A percentile compares a stretch with the other conserved stretches of the same genome.
phyloP scores from a whole-genome alignment of 2,113 vertebrate genomes.

The Parotia lawesii region DNA sequence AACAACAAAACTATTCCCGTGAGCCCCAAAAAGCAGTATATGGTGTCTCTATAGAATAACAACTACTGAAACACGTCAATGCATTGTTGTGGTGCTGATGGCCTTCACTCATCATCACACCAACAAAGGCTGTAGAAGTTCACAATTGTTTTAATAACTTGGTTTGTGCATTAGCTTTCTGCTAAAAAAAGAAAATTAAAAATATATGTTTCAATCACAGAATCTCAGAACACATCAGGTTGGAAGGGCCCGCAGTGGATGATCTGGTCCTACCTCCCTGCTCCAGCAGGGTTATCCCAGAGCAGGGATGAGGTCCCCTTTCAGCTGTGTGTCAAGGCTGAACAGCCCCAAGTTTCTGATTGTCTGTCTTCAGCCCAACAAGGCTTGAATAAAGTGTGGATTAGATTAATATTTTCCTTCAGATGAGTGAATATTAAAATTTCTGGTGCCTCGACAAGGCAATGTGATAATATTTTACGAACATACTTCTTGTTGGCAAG shows the following conservation, averaged over 20 bases:
- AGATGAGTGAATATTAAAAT: neutral
- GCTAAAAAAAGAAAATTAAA: neutral
- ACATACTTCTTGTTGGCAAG: neutral
- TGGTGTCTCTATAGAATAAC: neutral
- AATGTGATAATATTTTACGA: neutral
- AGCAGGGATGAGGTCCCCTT: neutral
- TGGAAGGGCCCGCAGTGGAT: neutral
- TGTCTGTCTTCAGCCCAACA: neutral
- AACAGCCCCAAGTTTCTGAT: too few relatives aligned
- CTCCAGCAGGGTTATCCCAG: neutral
- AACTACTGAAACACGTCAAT: rapidly evolving
- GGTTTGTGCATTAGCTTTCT: rapidly evolving
- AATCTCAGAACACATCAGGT: too few relatives aligned
- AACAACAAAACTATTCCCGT: neutral
- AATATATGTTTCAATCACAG: neutral
- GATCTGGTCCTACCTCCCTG: neutral
- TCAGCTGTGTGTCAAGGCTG: too few relatives aligned
- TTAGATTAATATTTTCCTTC: neutral
- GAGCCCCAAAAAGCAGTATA: rapidly evolving
- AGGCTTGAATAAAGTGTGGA: neutral
- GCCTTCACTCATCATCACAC: neutral
- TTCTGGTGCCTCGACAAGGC: rapidly evolving
- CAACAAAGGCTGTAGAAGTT: neutral
- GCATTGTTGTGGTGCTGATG: rapidly evolving
- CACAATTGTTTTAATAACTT: neutral